Evolutionary conservation across 23 tunicate genomes (phyloP).

Genomic region (Halocynthia aurantium): DNA sequence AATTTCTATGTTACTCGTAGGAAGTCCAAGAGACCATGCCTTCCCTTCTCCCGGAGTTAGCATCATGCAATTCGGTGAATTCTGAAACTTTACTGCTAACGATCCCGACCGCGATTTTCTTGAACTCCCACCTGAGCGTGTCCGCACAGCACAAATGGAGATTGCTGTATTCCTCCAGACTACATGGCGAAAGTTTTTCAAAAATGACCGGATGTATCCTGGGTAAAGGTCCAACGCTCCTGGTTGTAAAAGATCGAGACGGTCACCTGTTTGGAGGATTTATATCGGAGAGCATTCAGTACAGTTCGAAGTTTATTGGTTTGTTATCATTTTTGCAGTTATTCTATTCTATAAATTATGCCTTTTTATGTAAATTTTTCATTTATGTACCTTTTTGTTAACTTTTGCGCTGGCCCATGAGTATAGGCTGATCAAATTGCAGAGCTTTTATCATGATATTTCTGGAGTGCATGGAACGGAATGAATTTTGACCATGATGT

Average conservation of each 20-base stretch:
- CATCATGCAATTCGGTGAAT: neutral
- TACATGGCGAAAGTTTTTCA: conserved; percentile 94
- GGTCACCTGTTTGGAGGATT: conserved; percentile 82
- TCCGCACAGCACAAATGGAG: conserved; percentile 68
- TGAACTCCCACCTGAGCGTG: conserved; percentile 43
- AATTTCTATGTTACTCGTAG: neutral
- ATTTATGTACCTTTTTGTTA: too few species aligned
- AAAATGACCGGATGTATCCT: conserved; percentile 36
- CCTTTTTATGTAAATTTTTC: too few species aligned
- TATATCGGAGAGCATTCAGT: conserved; percentile 39
- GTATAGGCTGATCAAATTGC: too few species aligned
- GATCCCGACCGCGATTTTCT: conserved; percentile 30
- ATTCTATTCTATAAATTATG: too few species aligned
- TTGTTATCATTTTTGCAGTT: too few species aligned
- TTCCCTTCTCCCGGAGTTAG: conserved; percentile 4
- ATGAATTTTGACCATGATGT: neutral
- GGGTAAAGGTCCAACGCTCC: conserved; percentile 54
- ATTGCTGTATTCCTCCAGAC: conserved; percentile 53
- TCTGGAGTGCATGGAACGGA: neutral
- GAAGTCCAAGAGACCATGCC: conserved; percentile 17
- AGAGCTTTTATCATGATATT: neutral
- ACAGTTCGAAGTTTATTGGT: conserved; percentile 87
- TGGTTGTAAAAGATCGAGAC: conserved; percentile 54
- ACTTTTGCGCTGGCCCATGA: too few species aligned
- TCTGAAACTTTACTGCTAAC: conserved; percentile 20